Evolutionary conservation across 2,797 vertebrate species (phyloP).

Genomic region (Threskiornis aethiopicus): DNA sequence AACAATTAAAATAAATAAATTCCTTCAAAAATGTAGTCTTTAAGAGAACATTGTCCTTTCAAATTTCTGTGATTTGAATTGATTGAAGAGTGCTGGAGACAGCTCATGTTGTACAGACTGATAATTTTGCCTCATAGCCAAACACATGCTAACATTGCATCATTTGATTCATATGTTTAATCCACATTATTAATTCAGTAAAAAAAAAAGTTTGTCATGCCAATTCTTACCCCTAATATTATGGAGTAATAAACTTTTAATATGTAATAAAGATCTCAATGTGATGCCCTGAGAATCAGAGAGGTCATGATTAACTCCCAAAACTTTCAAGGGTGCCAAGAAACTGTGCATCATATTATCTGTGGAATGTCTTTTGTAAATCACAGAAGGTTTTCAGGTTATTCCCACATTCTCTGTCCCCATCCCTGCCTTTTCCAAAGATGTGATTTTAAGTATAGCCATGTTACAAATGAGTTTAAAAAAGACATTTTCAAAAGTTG

Average conservation of each 20-base stretch:
- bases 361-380: neutral
- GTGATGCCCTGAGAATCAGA: neutral
- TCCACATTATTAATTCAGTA: neutral
- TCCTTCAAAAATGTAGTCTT: neutral
- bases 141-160: neutral
- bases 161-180: neutral
- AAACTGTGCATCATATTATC: neutral
- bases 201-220: neutral
- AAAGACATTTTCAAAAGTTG: neutral
- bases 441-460: neutral
- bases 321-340: neutral
- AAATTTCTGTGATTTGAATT: neutral
- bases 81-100: neutral
- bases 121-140: neutral
- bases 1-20: neutral
- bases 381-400: neutral
- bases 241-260: constrained; percentile 10
- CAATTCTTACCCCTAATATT: neutral
- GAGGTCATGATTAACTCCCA: neutral
- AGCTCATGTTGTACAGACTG: neutral
- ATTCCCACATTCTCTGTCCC: neutral
- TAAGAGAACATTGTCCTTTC: neutral
- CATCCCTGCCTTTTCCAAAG: neutral
- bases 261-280: neutral
- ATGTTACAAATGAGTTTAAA: neutral